phyloP scores from a whole-genome alignment of 2,888 invertebrate species.

The Drosophila kuntzei region DNA sequence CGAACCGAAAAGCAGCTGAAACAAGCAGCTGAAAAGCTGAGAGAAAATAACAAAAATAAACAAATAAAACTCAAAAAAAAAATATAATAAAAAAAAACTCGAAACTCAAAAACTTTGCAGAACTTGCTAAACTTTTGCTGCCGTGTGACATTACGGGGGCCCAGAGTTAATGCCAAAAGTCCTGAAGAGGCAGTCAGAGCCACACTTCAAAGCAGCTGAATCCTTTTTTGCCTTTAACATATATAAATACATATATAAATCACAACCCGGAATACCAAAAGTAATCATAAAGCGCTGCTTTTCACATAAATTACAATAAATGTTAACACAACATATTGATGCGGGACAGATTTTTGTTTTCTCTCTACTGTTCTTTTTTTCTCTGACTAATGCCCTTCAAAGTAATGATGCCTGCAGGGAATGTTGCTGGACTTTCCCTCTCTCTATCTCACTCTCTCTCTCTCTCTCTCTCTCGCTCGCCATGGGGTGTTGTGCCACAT shows the following conservation, averaged over 20 bases:
- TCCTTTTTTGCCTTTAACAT: slow-evolving; percentile 41
- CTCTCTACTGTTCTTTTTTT: slow-evolving; percentile 2
- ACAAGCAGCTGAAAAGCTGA: slow-evolving; percentile 68
- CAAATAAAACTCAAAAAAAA: slow-evolving; percentile 23
- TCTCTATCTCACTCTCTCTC: slow-evolving; percentile 9
- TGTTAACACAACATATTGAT: slow-evolving; percentile 59
- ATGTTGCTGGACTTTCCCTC: neutral
- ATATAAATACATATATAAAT: slow-evolving; percentile 50
- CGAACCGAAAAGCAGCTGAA: slow-evolving; percentile 65
- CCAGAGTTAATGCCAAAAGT: slow-evolving; percentile 42
- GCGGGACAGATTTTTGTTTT: slow-evolving; percentile 34
- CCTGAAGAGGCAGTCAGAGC: slow-evolving; percentile 20
- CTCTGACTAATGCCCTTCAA: slow-evolving; percentile 45
- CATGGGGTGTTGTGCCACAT: slow-evolving; percentile 33
- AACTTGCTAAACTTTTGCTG: slow-evolving; percentile 55
- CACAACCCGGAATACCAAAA: slow-evolving; percentile 49
- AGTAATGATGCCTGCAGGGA: slow-evolving; percentile 44
- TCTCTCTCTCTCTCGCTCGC: slow-evolving; percentile 12
- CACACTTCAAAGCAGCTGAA: slow-evolving; percentile 37
- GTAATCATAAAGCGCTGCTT: slow-evolving; percentile 67
- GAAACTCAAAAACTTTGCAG: slow-evolving; percentile 47
- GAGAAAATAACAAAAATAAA: slow-evolving; percentile 30
- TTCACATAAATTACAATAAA: slow-evolving; percentile 73
- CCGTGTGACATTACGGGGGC: slow-evolving; percentile 67
- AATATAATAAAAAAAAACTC: slow-evolving; percentile 2